Evolutionary conservation across 2,888 invertebrate species (phyloP), one percentile per base, ranked within the genome.

Genomic region (Plemyria rubiginata): DNA sequence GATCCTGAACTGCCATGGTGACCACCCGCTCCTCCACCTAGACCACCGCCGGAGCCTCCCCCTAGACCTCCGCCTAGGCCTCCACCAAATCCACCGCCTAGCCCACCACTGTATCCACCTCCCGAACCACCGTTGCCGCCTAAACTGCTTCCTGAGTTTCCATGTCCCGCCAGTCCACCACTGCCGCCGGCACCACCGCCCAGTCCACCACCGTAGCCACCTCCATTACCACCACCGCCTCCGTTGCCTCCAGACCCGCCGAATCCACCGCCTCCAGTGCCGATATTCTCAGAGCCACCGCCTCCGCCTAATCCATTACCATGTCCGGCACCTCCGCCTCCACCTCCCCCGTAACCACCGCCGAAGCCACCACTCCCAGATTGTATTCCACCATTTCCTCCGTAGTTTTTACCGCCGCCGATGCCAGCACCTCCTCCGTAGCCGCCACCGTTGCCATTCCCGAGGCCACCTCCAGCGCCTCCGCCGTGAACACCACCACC

Each of bases 31-130:
- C 52, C 57, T 0, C 78, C 76, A 40, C 74, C 77, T 0, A 72
- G 15, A 36, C 52, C 28, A 16, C 51, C 73, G 29, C 54, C 54
- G 22, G 11, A 66, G 6, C 84, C 80, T 40, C 62, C 67, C 16
- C 66, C 65, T n/a, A 68, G 7, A 1, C 78, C 75, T 2, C 77
- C 78, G 0, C 78, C 77, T 0, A 72, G 15, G 55, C 52, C 40
- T 12, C 51, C 73, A 29, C 54, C 54, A 36, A 15, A 65, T 5
- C 84, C 81, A 40, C 62, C 67, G 29, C 66, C 67, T n/a, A 69
- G 12, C 5, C 78, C 75, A 3, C 77, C 78, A 0, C 78, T 78
- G 12, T 28, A 43, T 9, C 62, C 64, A 11, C 70, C 71, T 1
- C 66, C 70, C 50, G 12, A 28, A 22, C 71, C 71, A 40, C 62